Conservation (phyloP, 2,888 invertebrate genomes). For the Formica aserva region DNA sequence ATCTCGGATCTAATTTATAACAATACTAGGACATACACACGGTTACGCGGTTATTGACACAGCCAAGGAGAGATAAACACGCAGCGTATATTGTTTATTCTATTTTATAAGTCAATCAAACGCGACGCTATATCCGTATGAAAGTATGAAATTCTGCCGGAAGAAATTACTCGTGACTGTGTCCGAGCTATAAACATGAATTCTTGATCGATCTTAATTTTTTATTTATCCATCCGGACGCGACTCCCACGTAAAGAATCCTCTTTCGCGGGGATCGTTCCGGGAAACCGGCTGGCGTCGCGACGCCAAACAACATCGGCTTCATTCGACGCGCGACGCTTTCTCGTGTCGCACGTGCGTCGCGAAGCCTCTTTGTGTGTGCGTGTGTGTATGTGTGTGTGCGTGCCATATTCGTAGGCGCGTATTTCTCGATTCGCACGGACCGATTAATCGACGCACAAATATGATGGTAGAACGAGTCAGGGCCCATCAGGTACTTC, state of each 20-base stretch:
- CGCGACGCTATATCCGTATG: not conserved
- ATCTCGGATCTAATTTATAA: not conserved
- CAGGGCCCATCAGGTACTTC: slow-evolving; percentile 21
- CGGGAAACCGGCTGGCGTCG: slow-evolving; percentile 67
- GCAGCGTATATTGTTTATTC: slow-evolving; percentile 22
- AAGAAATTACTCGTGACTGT: not conserved
- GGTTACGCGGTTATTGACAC: slow-evolving; percentile 29
- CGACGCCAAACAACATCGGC: slow-evolving; percentile 68
- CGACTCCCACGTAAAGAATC: not conserved
- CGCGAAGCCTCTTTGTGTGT: slow-evolving; percentile 3
- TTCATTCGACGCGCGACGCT: slow-evolving; percentile 79
- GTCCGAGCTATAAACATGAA: not conserved
- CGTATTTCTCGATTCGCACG: not conserved
- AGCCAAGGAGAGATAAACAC: not conserved
- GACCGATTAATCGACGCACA: not conserved
- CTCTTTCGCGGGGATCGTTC: not conserved
- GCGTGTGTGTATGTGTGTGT: not conserved
- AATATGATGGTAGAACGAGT: not conserved
- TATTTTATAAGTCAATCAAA: slow-evolving; percentile 34
- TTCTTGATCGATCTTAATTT: slow-evolving; percentile 22
- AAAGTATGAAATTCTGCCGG: slow-evolving; percentile 15
- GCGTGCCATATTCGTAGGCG: not conserved
- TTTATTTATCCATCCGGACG: slow-evolving; percentile 14
- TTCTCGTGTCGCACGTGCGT: slow-evolving; percentile 70
- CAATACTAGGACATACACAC: not conserved